Evolutionary conservation across 2,888 invertebrate genomes (phyloP).

Genomic region (Archips crataeganus): DNA sequence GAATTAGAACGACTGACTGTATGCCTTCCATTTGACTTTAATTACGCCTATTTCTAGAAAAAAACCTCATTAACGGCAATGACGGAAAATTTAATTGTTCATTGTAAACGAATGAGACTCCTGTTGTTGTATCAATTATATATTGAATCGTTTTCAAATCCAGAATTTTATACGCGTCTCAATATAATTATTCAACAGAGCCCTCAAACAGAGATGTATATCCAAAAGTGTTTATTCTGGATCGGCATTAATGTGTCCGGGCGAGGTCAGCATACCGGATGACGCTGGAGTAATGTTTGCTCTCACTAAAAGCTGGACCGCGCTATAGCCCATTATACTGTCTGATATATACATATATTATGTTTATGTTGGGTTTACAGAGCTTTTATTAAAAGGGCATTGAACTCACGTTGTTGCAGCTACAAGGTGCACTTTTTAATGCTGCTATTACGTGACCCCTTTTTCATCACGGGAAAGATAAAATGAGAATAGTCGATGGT

Average conservation of each 20-base stretch:
- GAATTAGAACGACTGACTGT: too few species aligned
- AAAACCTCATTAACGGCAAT: too few species aligned
- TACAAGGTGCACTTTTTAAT: not conserved
- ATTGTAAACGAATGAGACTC: too few species aligned
- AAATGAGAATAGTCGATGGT: not conserved
- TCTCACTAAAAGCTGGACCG: conserved; percentile 74
- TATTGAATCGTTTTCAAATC: not conserved
- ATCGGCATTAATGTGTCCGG: conserved; percentile 69
- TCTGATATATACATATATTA: conserved; percentile 7
- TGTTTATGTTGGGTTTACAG: not conserved
- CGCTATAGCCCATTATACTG: conserved; percentile 44
- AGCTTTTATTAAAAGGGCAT: conserved; percentile 6
- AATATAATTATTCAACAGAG: conserved; percentile 1
- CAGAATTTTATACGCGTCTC: not conserved
- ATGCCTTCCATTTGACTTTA: too few species aligned
- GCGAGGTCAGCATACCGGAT: conserved; percentile 72
- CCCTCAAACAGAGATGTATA: conserved; percentile 26
- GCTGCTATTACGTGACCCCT: not conserved
- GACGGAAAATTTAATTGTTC: too few species aligned
- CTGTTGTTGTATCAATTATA: not conserved
- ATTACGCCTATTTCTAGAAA: too few species aligned
- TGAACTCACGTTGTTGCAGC: not conserved
- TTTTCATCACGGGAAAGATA: not conserved
- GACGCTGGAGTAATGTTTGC: conserved; percentile 79
- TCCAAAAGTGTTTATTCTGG: conserved; percentile 56